Evolutionary conservation across 2,113 vertebrate genomes (phyloP), one percentile per base, ranked within the genome.

Genomic region (Brachyistius frenatus): DNA sequence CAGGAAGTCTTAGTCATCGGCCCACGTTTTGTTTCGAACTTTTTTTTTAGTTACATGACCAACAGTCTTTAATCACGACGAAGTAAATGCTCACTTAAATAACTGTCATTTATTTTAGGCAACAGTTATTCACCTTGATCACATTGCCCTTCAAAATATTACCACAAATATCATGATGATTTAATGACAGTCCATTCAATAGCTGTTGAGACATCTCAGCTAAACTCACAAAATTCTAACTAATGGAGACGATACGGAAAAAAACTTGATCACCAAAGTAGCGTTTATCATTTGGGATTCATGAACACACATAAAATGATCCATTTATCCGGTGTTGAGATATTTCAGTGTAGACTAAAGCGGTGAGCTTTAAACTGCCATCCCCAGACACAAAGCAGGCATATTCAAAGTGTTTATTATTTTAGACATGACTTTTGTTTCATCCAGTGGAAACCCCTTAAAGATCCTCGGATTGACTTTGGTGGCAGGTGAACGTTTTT

Each of bases 1-100:
- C n/a, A 36, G 73, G 63, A 85, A 75, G 61, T 50, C 55, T 87
- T 58, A 80, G 76, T 90, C 81, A 83, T 44, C 23, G 55, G 9
- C 35, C 65, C 32, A 30, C 30, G 10, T 82, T 83, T 86, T 83
- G 70, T 85, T 84, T 80, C 49, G 33, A 83, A 58, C 60, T 62
- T 75, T 69, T 73, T 15, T 68, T 9, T 37, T 13, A 63, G 52
- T 64, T 32, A 5, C 16, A 73, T 36, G 53, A 65, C 35, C 66
- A 53, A 52, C 41, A 33, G 49, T 31, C 41, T 11, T 10, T 16
- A 44, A 44, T 10, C 7, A 1, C 2, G 8, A 44, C 7, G 7
- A 44, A 7, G 8, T 44, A 10, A 44, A 9, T 44, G 41, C 41
- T 8, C 7, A 10, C 11, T 5, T 5, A 37, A 37, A 2, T 10